phyloP scores from a whole-genome alignment of 2,888 invertebrate species.

The Beris chalybata region DNA sequence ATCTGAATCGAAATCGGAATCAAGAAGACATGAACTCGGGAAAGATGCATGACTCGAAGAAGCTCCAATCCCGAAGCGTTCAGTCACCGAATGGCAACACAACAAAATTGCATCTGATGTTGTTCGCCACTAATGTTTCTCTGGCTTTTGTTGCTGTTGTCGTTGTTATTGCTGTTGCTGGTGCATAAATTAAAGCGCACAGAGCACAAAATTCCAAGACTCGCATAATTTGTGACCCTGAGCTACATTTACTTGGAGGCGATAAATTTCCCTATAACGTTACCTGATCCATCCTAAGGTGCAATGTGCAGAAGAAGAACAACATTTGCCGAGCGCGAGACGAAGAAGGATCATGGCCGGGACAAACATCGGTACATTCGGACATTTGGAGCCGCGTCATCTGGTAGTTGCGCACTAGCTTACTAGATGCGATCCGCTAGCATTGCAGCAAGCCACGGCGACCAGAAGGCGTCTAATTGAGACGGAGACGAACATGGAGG shows the following conservation, averaged over 20 bases:
- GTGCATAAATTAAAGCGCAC: slow-evolving; percentile 36
- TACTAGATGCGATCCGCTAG: slow-evolving; percentile 1
- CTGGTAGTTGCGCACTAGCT: slow-evolving; percentile 10
- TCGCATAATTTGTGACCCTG: slow-evolving; percentile 35
- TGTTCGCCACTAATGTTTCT: slow-evolving; percentile 16
- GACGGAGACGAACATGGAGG: slow-evolving; percentile 7
- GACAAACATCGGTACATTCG: no score
- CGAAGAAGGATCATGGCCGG: no score
- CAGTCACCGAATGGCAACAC: slow-evolving; percentile 1
- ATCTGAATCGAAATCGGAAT: slow-evolving; percentile 23
- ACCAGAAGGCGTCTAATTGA: slow-evolving; percentile 23
- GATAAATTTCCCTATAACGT: slow-evolving; percentile 34
- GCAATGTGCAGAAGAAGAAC: no score
- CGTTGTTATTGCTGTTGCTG: slow-evolving; percentile 2
- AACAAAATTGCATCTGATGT: slow-evolving; percentile 5
- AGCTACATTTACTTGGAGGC: slow-evolving; percentile 32
- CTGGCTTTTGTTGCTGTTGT: slow-evolving; percentile 3
- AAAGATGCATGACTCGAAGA: slow-evolving; percentile 13
- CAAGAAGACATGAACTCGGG: slow-evolving; percentile 13
- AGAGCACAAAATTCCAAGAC: background rate
- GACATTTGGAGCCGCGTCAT: no score
- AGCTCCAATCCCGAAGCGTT: slow-evolving; percentile 1
- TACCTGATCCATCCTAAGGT: background rate
- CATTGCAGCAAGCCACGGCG: background rate
- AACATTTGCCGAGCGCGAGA: no score